A percentile compares a stretch with the other conserved stretches of the same genome.
These are phyloP conservation scores for Oryzias javanicus DNA, from an alignment of 2,113 vertebrate genomes.

Conservation along the genomic window DNA sequence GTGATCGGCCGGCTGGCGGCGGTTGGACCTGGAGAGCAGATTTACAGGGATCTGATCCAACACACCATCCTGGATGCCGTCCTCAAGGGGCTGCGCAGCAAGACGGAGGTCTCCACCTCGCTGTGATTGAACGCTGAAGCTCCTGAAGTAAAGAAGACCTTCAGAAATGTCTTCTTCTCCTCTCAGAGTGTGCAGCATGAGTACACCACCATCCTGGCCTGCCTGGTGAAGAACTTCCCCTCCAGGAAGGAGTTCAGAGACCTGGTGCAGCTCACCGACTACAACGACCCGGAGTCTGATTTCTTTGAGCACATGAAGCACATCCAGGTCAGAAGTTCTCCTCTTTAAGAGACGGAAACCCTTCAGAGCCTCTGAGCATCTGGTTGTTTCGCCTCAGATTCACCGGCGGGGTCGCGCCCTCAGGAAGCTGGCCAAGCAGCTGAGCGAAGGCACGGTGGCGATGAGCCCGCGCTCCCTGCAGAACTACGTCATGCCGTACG, in stretches of 20 bases:
- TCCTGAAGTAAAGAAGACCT: neutral
- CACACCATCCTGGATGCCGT: conserved; percentile 85
- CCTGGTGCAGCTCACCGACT: conserved; percentile 89
- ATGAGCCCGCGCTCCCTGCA: conserved; percentile 88
- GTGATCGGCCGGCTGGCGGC: conserved; percentile 80
- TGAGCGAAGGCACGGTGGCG: conserved; percentile 81
- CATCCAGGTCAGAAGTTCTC: conserved; percentile 84
- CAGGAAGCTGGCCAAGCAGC: conserved; percentile 89
- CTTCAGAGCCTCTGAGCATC: no score
- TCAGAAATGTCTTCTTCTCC: neutral
- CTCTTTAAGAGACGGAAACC: no score
- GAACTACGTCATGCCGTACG: conserved; percentile 95
- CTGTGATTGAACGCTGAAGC: neutral
- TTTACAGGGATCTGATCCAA: conserved; percentile 86
- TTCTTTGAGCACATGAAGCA: conserved; percentile 99
- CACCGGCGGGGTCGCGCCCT: conserved; percentile 91
- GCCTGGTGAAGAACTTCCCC: conserved; percentile 88
- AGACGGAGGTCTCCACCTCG: conserved; percentile 80
- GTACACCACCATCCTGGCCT: conserved; percentile 89
- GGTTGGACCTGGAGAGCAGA: conserved; percentile 75
- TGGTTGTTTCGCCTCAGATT: conserved; percentile 72
- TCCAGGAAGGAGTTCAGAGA: conserved; percentile 85
- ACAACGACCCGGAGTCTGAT: conserved; percentile 90
- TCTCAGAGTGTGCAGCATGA: conserved; percentile 86
- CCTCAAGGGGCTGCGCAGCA: conserved; percentile 86